Percentiles rank a stretch among this genome's conserved stretches.
Evolutionary conservation across 30 jellyfish, hydroid and myxozoan species (phyloP).

Genomic region (Aurelia sp.): DNA sequence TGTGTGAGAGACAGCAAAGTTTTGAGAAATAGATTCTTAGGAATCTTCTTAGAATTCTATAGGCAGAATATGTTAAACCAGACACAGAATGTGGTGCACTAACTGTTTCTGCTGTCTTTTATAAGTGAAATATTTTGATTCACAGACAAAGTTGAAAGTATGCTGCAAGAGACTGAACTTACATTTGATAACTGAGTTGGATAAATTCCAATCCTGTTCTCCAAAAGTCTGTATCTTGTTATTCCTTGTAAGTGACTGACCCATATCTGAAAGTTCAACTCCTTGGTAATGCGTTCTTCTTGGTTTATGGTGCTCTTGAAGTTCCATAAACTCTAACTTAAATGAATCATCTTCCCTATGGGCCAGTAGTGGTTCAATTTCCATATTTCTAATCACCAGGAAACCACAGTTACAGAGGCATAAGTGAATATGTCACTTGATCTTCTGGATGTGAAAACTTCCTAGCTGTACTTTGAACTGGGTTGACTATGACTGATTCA

Average conservation of each 20-base stretch:
- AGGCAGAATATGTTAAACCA: too few species aligned
- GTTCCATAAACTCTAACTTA: slow-evolving; percentile 6
- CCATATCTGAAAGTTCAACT: slow-evolving; percentile 37
- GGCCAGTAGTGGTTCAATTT: slow-evolving; percentile 52
- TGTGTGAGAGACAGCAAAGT: too few species aligned
- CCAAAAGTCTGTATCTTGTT: slow-evolving; percentile 16
- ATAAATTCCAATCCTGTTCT: slow-evolving; percentile 18
- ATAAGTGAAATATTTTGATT: too few species aligned
- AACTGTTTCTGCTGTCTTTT: too few species aligned
- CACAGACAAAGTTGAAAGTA: background rate
- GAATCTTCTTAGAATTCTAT: too few species aligned
- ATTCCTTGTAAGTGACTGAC: slow-evolving; percentile 36
- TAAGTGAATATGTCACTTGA: too few species aligned
- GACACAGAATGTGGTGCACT: too few species aligned
- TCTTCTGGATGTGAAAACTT: too few species aligned
- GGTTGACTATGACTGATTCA: too few species aligned
- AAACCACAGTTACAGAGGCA: too few species aligned
- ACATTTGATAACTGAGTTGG: slow-evolving; percentile 31
- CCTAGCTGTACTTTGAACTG: too few species aligned
- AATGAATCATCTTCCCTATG: slow-evolving; percentile 31
- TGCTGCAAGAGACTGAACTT: background rate
- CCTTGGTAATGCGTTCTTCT: background rate
- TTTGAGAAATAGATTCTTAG: too few species aligned
- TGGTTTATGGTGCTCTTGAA: background rate
- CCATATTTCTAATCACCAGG: slow-evolving; percentile 31